Percentiles rank a stretch among this genome's conserved stretches.
Conservation (phyloP, 2,113 vertebrate species). For the Stigmatopora argus region DNA sequence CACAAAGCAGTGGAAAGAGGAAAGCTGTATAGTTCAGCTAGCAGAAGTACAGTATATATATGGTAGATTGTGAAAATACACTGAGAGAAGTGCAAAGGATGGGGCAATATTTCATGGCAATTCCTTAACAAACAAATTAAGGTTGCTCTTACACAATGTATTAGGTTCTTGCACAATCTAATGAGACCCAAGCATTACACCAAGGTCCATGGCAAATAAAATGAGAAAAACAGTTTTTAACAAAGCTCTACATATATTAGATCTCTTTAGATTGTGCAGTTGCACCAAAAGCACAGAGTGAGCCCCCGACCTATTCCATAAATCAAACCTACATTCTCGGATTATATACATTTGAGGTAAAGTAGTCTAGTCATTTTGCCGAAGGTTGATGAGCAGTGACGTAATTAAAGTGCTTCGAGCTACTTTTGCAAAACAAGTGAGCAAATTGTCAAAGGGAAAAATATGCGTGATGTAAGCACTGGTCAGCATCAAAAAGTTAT, state of each 20-base stretch:
- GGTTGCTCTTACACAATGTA: slow-evolving; percentile 8
- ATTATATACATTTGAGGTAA: neutral
- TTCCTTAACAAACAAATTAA: slow-evolving; percentile 16
- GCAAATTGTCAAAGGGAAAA: neutral
- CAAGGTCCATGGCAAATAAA: neutral
- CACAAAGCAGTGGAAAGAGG: neutral
- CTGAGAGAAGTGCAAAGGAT: neutral
- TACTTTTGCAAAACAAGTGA: neutral
- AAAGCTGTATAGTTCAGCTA: slow-evolving; percentile 11
- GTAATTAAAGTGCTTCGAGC: neutral
- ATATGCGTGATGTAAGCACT: neutral
- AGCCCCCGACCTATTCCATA: neutral
- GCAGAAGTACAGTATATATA: slow-evolving; percentile 18
- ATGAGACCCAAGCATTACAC: neutral
- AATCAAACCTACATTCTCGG: neutral
- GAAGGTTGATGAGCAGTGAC: neutral
- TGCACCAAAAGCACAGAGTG: neutral
- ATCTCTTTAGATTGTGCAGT: neutral
- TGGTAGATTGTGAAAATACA: slow-evolving; percentile 13
- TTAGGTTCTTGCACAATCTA: neutral
- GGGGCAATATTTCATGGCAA: slow-evolving; percentile 15
- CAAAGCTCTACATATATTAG: neutral
- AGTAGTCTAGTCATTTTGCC: slow-evolving; percentile 1
- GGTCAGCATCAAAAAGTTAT: neutral
- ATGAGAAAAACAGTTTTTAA: neutral